phyloP scores from a whole-genome alignment of 2,113 vertebrate species.

The Tragelaphus strepsiceros region DNA sequence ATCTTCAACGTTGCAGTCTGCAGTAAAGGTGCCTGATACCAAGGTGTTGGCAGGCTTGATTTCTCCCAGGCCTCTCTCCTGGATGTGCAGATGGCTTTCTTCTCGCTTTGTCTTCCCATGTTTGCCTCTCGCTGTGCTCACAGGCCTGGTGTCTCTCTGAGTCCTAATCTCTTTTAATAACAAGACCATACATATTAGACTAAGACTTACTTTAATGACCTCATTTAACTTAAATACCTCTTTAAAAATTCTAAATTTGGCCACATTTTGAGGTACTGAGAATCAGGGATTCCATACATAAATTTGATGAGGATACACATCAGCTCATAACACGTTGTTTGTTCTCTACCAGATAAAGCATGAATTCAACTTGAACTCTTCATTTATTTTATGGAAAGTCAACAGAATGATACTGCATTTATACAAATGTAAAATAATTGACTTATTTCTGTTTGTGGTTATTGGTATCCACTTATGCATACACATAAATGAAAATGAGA shows the following conservation, averaged over 20 bases:
- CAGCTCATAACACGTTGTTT: rapidly evolving
- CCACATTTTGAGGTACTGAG: neutral
- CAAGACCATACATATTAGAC: neutral
- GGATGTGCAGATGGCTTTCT: neutral
- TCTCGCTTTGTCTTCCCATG: neutral
- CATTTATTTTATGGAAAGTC: neutral
- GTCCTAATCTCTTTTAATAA: neutral
- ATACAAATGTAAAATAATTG: neutral
- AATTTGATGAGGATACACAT: too few species aligned
- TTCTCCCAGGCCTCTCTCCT: neutral
- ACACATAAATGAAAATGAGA: neutral
- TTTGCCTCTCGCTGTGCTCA: neutral
- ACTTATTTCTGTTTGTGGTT: neutral
- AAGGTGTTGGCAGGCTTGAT: neutral
- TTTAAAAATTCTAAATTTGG: neutral
- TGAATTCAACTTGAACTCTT: neutral
- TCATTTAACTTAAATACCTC: neutral
- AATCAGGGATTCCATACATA: neutral
- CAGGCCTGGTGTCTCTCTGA: neutral
- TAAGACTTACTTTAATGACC: neutral
- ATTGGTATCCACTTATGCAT: neutral
- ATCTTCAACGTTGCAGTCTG: neutral
- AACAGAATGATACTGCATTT: neutral
- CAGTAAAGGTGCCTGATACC: neutral
- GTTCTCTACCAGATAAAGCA: neutral